A percentile compares a stretch with the other conserved stretches of the same genome.
These are phyloP conservation scores for Noctua fimbriata DNA, from an alignment of 2,888 invertebrate species.

Conservation along the genomic window DNA sequence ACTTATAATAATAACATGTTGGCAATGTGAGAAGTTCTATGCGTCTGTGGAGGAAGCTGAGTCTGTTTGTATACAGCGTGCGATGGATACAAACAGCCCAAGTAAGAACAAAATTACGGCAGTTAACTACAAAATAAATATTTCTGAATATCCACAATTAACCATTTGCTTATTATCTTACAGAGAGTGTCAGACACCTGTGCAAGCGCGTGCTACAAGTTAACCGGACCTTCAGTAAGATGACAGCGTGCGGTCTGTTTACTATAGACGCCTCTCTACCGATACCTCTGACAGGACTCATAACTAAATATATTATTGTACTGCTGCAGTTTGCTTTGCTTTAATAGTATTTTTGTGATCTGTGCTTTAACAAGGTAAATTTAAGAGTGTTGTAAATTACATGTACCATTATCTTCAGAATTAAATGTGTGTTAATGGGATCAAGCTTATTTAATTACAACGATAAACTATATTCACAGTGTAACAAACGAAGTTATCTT, in stretches of 20 bases:
- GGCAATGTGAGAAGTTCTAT: constrained; percentile 29
- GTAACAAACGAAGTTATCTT: too few relatives aligned
- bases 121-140: not conserved
- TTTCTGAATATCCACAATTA: not conserved
- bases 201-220: too few relatives aligned
- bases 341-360: not conserved
- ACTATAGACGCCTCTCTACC: constrained; percentile 53
- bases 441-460: too few relatives aligned
- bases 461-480: too few relatives aligned
- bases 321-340: constrained; percentile 58
- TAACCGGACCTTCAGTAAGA: constrained; percentile 51
- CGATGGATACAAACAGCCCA: constrained; percentile 8
- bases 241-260: constrained; percentile 54
- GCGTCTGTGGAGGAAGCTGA: constrained; percentile 7
- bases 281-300: constrained; percentile 22
- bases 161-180: not conserved
- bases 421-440: too few relatives aligned
- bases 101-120: not conserved
- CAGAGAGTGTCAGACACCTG: too few relatives aligned
- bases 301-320: constrained; percentile 56
- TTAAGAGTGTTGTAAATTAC: too few relatives aligned
- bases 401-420: too few relatives aligned
- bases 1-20: not conserved
- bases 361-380: too few relatives aligned
- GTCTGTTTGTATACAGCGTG: constrained; percentile 16